Evolutionary conservation across 1,140 invertebrate genomes (phyloP).

Genomic region (Calliopsis andreniformis): DNA sequence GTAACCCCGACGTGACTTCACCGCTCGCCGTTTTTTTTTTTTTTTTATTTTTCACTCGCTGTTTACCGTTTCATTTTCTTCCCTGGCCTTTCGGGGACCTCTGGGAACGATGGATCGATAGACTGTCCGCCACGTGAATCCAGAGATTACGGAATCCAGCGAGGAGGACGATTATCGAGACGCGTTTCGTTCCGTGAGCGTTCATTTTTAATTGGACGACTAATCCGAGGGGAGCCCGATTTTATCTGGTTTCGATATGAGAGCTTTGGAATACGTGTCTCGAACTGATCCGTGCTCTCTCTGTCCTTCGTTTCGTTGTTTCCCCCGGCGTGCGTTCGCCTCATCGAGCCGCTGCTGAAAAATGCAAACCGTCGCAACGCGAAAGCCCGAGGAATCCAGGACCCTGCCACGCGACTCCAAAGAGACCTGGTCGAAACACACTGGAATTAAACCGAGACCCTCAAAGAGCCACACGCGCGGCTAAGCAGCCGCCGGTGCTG

Average conservation of each 20-base stretch:
- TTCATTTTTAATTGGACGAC: slow-evolving; percentile 33
- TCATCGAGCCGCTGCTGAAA: not conserved
- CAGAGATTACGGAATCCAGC: slow-evolving; percentile 38
- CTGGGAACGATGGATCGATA: no score
- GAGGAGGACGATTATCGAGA: slow-evolving; percentile 2
- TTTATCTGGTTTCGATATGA: not conserved
- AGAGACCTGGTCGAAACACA: not conserved
- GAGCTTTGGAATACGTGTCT: no score
- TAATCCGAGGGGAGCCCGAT: not conserved
- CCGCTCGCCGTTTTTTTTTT: not conserved
- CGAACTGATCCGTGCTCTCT: no score
- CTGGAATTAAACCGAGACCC: slow-evolving; percentile 32
- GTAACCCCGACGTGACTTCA: slow-evolving; percentile 2
- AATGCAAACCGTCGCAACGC: not conserved
- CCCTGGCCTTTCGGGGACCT: no score
- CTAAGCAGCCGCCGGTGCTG: slow-evolving; percentile 28
- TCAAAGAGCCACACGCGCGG: slow-evolving; percentile 19
- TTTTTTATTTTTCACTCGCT: not conserved
- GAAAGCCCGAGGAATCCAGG: no score
- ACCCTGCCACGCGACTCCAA: not conserved
- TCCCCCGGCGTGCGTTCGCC: not conserved
- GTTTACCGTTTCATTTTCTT: not conserved
- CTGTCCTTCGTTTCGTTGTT: not conserved
- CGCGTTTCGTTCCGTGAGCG: not conserved
- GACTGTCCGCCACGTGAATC: slow-evolving; percentile 21